Conservation (phyloP, 2,113 vertebrate genomes). For the Pyrgilauda ruficollis region DNA sequence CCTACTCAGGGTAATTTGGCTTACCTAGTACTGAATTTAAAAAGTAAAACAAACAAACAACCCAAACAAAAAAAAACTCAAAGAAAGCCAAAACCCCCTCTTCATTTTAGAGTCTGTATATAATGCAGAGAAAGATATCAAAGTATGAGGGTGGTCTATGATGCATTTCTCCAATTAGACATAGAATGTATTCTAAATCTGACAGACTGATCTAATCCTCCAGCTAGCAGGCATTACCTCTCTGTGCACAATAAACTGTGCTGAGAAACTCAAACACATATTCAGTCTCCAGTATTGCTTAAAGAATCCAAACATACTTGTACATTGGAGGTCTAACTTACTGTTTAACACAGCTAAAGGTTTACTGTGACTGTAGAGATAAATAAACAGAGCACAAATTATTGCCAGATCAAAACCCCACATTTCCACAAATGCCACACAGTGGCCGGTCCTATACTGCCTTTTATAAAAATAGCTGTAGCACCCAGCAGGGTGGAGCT, state of each 20-base stretch:
- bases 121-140: background rate
- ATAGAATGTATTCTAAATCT: background rate
- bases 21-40: background rate
- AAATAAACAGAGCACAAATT: background rate
- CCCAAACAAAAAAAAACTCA: background rate
- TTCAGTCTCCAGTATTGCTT: background rate
- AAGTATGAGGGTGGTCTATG: background rate
- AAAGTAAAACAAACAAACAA: background rate
- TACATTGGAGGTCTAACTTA: background rate
- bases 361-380: background rate
- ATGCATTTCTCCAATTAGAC: background rate
- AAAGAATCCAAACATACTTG: background rate
- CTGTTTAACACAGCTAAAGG: background rate
- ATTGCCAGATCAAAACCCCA: background rate
- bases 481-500: background rate
- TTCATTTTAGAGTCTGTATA: background rate
- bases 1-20: background rate
- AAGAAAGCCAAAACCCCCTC: background rate
- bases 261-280: background rate
- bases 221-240: background rate
- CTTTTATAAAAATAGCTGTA: background rate
- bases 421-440: background rate
- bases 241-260: background rate
- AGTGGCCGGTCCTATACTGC: background rate
- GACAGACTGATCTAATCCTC: background rate